A percentile compares a stretch with the other conserved stretches of the same genome.
These are phyloP conservation scores for Danaus chrysippus DNA, from an alignment of 2,888 invertebrate genomes.

Conservation along the genomic window DNA sequence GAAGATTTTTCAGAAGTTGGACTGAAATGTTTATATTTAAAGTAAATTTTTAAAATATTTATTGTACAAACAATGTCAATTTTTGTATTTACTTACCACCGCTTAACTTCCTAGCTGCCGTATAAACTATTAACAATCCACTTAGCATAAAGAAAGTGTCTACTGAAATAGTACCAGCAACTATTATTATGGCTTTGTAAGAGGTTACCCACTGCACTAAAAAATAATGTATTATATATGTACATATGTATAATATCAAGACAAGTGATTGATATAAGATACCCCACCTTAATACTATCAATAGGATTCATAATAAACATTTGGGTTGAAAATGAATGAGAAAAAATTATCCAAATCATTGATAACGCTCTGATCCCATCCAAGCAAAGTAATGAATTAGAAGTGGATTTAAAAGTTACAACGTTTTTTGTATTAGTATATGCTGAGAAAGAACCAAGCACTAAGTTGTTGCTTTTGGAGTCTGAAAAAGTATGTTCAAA, in stretches of 20 bases:
- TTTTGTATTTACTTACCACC: conserved; percentile 30
- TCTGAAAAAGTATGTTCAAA: conserved; percentile 35
- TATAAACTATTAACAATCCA: conserved; percentile 40
- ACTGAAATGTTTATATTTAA: conserved; percentile 38
- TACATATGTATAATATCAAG: background rate
- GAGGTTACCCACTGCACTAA: conserved; percentile 41
- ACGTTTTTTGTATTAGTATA: conserved; percentile 55
- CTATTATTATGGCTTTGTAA: conserved; percentile 45
- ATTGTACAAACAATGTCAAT: background rate
- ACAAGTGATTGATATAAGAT: background rate
- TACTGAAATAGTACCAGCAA: conserved; percentile 61
- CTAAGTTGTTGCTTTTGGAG: conserved; percentile 33
- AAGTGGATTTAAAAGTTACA: conserved; percentile 40
- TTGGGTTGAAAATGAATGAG: conserved; percentile 44
- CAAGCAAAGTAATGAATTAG: conserved; percentile 52
- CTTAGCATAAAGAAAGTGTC: conserved; percentile 75
- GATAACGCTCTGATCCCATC: conserved; percentile 61
- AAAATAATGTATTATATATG: conserved; percentile 23
- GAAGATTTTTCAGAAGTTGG: conserved; percentile 48
- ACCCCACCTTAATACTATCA: conserved; percentile 30
- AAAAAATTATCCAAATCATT: conserved; percentile 63
- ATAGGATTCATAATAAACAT: conserved; percentile 31
- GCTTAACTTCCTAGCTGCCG: conserved; percentile 35
- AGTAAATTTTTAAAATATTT: background rate
- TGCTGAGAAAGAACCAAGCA: conserved; percentile 41